Percentiles rank a stretch among this genome's conserved stretches.
Conservation (phyloP, 1,140 invertebrate genomes). For the Trachymyrmex cornetzi region DNA sequence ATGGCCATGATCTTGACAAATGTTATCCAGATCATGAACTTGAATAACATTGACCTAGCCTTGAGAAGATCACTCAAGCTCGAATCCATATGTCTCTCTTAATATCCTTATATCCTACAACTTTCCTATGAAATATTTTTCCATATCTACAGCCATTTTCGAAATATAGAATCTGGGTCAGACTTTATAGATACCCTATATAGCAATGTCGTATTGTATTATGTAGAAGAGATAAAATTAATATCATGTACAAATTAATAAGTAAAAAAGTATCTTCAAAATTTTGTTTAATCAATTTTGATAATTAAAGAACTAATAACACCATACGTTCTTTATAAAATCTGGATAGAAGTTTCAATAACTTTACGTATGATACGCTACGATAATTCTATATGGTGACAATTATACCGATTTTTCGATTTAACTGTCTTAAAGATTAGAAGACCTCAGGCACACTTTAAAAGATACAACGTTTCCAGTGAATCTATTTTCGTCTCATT, state of each 20-base stretch:
- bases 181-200: not conserved
- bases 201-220: not conserved
- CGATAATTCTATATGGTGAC: not conserved
- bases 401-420: not conserved
- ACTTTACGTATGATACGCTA: not conserved
- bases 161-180: too few species aligned
- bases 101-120: too few species aligned
- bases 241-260: not conserved
- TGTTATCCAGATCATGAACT: too few species aligned
- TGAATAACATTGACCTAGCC: too few species aligned
- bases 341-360: not conserved
- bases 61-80: too few species aligned
- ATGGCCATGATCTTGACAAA: too few species aligned
- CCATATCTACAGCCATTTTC: too few species aligned
- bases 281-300: not conserved
- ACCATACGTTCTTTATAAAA: not conserved
- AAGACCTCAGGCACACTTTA: not conserved
- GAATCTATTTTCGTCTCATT: slow-evolving; percentile 33
- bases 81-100: too few species aligned
- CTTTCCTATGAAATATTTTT: too few species aligned
- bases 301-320: not conserved
- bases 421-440: not conserved
- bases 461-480: slow-evolving; percentile 17
- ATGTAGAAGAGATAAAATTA: not conserved
- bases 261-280: not conserved